phyloP scores from a whole-genome alignment of 2,888 invertebrate species.

The Pristionchus japonicus region DNA sequence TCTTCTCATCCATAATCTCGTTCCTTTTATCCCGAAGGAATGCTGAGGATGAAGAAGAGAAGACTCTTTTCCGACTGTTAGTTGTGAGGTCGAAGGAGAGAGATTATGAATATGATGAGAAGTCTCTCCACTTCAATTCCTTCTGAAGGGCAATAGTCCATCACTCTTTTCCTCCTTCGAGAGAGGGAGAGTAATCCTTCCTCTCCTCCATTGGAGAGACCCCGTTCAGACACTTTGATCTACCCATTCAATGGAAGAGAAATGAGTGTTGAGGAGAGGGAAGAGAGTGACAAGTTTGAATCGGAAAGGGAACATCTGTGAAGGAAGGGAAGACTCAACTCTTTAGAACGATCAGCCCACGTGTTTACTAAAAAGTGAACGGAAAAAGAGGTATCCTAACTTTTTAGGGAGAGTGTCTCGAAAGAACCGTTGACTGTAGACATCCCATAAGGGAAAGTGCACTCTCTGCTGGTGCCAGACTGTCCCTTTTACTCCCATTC shows the following conservation, averaged over 20 bases:
- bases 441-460: not conserved
- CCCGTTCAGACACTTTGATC: conserved; percentile 39
- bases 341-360: not conserved
- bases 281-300: not conserved
- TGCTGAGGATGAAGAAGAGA: not conserved
- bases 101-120: not conserved
- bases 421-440: not conserved
- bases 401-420: not conserved
- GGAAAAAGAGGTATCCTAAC: not conserved
- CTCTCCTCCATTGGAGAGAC: not conserved
- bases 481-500: not conserved
- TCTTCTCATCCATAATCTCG: conserved; percentile 20
- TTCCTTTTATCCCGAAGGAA: conserved; percentile 24
- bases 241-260: conserved; percentile 16
- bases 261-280: conserved; percentile 8
- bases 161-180: not conserved
- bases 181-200: not conserved
- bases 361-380: not conserved
- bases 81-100: not conserved
- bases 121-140: not conserved
- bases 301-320: conserved; percentile 18
- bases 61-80: not conserved
- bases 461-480: not conserved
- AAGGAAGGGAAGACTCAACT: not conserved
- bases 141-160: not conserved